Evolutionary conservation across 2,113 vertebrate species (phyloP).

Genomic region (Crotophaga sulcirostris): DNA sequence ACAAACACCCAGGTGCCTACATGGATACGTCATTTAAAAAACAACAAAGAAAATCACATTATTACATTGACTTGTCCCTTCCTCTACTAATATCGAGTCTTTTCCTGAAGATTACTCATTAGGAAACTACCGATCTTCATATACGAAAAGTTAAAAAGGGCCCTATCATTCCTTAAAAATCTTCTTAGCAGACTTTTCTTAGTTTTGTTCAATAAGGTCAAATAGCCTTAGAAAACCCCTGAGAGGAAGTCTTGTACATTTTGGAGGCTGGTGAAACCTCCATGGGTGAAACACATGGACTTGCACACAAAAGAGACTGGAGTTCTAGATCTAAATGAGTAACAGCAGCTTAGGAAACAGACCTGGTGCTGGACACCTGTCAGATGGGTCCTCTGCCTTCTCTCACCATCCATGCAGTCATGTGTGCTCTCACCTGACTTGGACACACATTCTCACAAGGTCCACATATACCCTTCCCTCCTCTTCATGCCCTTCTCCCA

Average conservation of each 20-base stretch:
- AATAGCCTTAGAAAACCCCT: background rate
- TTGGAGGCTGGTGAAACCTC: too few relatives aligned
- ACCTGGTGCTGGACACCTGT: background rate
- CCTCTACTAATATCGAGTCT: background rate
- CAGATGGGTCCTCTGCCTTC: background rate
- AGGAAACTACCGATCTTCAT: background rate
- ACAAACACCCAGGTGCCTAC: background rate
- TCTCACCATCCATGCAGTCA: background rate
- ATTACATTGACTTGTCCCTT: background rate
- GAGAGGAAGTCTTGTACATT: background rate
- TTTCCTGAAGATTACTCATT: background rate
- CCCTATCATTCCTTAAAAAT: background rate
- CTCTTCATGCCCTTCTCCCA: background rate
- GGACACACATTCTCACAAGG: background rate
- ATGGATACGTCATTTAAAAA: background rate
- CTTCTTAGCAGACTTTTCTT: background rate
- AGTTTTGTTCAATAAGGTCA: background rate
- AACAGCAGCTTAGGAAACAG: background rate
- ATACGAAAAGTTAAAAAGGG: background rate
- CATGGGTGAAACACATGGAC: background rate
- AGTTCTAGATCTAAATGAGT: background rate
- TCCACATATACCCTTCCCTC: rapidly evolving
- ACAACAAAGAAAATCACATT: background rate
- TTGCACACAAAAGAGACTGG: background rate
- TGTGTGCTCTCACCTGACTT: background rate